Evolutionary conservation across 2,797 vertebrate species (phyloP), one percentile per base, ranked within the genome.

Genomic region (Cheirogaleus major): DNA sequence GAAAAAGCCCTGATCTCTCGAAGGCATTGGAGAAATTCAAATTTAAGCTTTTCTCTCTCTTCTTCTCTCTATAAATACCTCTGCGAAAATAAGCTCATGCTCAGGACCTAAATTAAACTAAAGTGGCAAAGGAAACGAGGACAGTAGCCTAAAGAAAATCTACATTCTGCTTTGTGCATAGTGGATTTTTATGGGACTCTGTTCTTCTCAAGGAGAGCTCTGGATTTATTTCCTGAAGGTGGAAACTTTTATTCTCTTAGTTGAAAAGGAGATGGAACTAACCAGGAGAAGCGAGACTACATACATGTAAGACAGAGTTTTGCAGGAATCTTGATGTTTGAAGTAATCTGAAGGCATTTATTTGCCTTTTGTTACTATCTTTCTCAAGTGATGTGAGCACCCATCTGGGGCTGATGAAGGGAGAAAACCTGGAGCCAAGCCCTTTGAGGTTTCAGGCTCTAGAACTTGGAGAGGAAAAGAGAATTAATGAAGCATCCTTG

Each of bases 91-190:
- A 94, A 96, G 94, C 80, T 96, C 89, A 92, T 96, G 79, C 76
- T 10, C 78, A 76, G 76, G 91, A 89, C 76, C 87, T 91, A 98
- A 97, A 97, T 97, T 98, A 98, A 95, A 94, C 89, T 94, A 84
- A 95, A 96, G 89, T 96, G 96, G 72, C 81, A 93, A 97, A 98
- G 87, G 70, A 97, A 97, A 97, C 1, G 95, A 97, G 96, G 96
- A 89, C 97, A 94, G 82, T 65, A 76, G 69, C 84, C 89, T 96
- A 94, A 97, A 96, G 92, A 96, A 96, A 93, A 96, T 83, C 91
- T 94, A 93, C 78, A 91, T 96, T 96, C 50, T 65, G 35, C 78
- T 96, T 86, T 78, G 89, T 73, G 43, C 50, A 81, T 70, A 93
- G 91, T 89, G 32, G 43, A 63, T 75, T 95, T 97, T 91, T 89